A percentile compares a stretch with the other conserved stretches of the same genome.
phyloP scores from a whole-genome alignment of 1,140 invertebrate genomes.

The Macrobrachium nipponense region DNA sequence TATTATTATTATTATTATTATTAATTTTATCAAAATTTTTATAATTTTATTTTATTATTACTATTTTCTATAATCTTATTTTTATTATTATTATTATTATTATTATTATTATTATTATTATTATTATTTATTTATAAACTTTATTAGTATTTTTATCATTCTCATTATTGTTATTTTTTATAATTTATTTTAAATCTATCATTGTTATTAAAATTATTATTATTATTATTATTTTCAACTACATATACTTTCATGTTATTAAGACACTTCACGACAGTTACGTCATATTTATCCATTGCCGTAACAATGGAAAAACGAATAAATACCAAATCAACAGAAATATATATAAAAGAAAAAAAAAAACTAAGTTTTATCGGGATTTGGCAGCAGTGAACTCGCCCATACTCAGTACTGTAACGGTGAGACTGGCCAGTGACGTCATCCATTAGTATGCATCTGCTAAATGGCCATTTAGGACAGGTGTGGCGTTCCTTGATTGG shows the following conservation, averaged over 20 bases:
- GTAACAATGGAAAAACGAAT: no score
- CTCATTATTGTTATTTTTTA: neutral
- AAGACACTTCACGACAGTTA: no score
- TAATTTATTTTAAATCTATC: no score
- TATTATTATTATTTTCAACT: neutral
- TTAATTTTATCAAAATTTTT: neutral
- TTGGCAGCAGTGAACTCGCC: no score
- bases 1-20: neutral
- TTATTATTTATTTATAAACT: neutral
- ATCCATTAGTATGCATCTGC: no score
- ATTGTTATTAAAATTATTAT: neutral
- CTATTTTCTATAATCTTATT: neutral
- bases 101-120: neutral
- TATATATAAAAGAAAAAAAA: neutral
- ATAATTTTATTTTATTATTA: neutral
- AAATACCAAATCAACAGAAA: neutral
- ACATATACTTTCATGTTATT: no score
- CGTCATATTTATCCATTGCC: no score
- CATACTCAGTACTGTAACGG: no score
- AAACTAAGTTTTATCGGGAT: neutral
- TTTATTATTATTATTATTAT: neutral
- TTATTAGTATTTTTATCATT: neutral
- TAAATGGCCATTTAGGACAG: no score
- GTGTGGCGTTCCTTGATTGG: no score
- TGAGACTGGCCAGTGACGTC: no score